Base-by-base conservation (phyloP, 2,888 invertebrate genomes). In the Diogma glabrata region DNA sequence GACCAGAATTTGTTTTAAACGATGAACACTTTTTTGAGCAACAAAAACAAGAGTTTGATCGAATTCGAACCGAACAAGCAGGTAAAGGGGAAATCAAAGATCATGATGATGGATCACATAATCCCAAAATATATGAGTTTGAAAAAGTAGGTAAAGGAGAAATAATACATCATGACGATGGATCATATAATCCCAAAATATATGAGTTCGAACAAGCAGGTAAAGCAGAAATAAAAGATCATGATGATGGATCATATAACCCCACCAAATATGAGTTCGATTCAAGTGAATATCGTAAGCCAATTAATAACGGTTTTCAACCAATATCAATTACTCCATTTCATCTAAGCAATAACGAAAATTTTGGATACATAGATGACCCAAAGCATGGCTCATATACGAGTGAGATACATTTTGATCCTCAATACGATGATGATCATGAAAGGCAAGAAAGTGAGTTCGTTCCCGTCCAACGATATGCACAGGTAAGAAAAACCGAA, bases 401-500 rank as follows among this genome's bases (percentile, higher is more conserved):
- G n/a, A n/a, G n/a, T n/a, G n/a, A n/a, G n/a, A n/a, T n/a, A n/a
- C n/a, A n/a, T n/a, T n/a, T n/a, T n/a, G n/a, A n/a, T n/a, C n/a
- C n/a, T n/a, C n/a, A n/a, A n/a, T n/a, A n/a, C n/a, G 46, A 24
- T 16, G 24, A 24, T 7, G 24, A 24, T 4, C 7, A 16, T 16
- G 46, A 46, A 16, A 10, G 22, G 24, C 48, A 58, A 36, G 56
- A 64, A 26, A 55, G 61, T n/a, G 60, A 65, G n/a, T 84, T 82
- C 60, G 71, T 81, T 8, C 84, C 84, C 0, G 71, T 75, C 0
- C 77, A 77, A 64, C 68, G 78, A 55, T 81, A 82, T 59, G 77
- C 82, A 0, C 83, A 84, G 67, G 82, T 84, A 0, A 71, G 86
- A 52, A 77, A 78, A 60, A 77, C 74, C 10, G 79, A 83, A 63